Conservation (phyloP, 2,797 vertebrate species). For the Danio aesculapii region DNA sequence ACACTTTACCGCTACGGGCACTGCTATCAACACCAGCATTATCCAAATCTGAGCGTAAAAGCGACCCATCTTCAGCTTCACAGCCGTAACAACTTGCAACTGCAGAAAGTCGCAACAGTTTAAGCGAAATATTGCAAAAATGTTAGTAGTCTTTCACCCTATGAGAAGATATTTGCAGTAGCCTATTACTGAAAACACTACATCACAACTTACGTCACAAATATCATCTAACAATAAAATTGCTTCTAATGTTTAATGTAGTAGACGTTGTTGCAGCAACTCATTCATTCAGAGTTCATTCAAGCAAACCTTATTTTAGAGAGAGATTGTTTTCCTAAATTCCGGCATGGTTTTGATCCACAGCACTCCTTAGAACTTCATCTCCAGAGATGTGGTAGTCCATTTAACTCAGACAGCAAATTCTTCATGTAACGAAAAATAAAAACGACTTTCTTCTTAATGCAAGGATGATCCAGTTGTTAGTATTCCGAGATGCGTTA, state of each 20-base stretch:
- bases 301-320: conserved; percentile 38
- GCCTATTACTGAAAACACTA: too few species aligned
- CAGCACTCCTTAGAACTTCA: not conserved
- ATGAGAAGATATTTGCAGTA: not conserved
- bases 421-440: not conserved
- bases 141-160: too few species aligned
- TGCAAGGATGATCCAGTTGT: not conserved
- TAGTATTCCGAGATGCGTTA: not conserved
- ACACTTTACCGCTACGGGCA: conserved; percentile 36
- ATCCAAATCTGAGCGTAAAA: conserved; percentile 63
- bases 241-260: too few species aligned
- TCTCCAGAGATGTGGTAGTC: conserved; percentile 15
- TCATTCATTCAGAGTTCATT: not conserved
- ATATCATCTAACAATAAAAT: too few species aligned
- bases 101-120: conserved; percentile 12
- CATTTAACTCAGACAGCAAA: conserved; percentile 14
- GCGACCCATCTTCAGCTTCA: conserved; percentile 54
- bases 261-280: too few species aligned
- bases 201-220: too few species aligned
- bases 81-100: conserved; percentile 26
- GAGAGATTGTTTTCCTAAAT: conserved; percentile 3
- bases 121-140: not conserved
- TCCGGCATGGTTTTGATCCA: conserved; percentile 53
- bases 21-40: conserved; percentile 72
- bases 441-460: not conserved